Percentiles rank a stretch among this genome's conserved stretches.
Conservation (phyloP, 2,888 invertebrate genomes). For the Megaustenia siamemsis region DNA sequence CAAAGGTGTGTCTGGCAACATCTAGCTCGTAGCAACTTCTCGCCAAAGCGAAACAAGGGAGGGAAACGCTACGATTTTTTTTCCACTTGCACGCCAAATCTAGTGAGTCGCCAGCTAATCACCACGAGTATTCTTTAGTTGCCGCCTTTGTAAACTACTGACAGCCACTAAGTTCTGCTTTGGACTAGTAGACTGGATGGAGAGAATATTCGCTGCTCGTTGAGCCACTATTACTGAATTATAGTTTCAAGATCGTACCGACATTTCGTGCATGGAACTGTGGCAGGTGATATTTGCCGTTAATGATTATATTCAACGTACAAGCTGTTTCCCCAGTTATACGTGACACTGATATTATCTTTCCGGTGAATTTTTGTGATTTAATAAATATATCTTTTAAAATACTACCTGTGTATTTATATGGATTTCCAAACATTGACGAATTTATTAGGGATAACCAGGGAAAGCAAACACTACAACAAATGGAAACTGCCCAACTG, state of each 20-base stretch:
- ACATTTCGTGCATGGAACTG: not conserved
- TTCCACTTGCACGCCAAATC: not conserved
- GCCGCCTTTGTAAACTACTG: not conserved
- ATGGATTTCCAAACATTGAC: not conserved
- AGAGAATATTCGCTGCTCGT: not conserved
- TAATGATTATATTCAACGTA: no score
- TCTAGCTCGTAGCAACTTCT: not conserved
- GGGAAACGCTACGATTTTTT: not conserved
- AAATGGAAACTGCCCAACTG: no score
- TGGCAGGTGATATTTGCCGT: no score
- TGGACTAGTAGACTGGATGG: not conserved
- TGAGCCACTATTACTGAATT: not conserved
- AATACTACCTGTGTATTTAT: not conserved
- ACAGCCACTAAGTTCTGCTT: not conserved
- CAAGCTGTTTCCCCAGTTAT: no score
- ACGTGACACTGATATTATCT: no score
- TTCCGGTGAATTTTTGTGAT: no score
- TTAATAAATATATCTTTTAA: no score
- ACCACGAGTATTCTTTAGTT: not conserved
- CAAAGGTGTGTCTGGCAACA: not conserved
- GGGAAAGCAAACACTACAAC: not conserved
- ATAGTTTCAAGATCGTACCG: not conserved
- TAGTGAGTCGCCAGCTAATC: not conserved
- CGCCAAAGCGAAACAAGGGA: not conserved
- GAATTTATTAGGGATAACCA: not conserved